Conservation (phyloP, 2,888 invertebrate genomes). For the Coleophora deauratella region DNA sequence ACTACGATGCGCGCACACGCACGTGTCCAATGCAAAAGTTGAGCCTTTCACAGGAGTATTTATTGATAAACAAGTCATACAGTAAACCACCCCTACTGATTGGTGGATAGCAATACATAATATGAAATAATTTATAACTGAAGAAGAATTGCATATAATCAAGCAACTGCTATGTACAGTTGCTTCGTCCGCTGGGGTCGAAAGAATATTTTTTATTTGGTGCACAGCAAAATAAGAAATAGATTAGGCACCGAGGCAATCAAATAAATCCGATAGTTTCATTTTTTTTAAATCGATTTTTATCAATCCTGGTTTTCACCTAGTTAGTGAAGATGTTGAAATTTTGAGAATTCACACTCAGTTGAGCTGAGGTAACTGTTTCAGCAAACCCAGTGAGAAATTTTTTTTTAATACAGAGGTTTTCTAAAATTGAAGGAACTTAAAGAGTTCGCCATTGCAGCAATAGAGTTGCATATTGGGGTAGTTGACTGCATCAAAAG, state of each 20-base stretch:
- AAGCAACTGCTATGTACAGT: conserved; percentile 5
- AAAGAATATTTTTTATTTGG: conserved; percentile 2
- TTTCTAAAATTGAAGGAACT: too few species aligned
- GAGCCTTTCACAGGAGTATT: conserved; percentile 5
- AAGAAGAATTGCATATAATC: conserved; percentile 7
- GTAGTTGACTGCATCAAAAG: too few species aligned
- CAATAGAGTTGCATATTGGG: too few species aligned
- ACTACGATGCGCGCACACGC: too few species aligned
- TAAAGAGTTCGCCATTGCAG: too few species aligned
- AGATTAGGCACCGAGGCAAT: conserved; percentile 7
- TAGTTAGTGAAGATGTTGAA: not conserved
- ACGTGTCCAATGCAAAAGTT: conserved; percentile 2
- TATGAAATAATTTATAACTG: conserved; percentile 4
- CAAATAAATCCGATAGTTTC: conserved; percentile 3
- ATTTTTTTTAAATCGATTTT: too few species aligned
- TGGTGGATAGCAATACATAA: conserved; percentile 7
- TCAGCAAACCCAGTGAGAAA: too few species aligned
- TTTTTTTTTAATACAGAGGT: too few species aligned
- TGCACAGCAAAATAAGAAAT: conserved; percentile 5
- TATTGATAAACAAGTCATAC: conserved; percentile 1
- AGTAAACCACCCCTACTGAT: conserved; percentile 5
- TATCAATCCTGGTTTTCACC: too few species aligned
- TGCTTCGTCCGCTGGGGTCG: conserved; percentile 4
- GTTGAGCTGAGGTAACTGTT: too few species aligned
- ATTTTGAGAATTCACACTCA: not conserved